Base-by-base conservation (phyloP, 2,113 vertebrate genomes). In the Oreochromis tanganicae region DNA sequence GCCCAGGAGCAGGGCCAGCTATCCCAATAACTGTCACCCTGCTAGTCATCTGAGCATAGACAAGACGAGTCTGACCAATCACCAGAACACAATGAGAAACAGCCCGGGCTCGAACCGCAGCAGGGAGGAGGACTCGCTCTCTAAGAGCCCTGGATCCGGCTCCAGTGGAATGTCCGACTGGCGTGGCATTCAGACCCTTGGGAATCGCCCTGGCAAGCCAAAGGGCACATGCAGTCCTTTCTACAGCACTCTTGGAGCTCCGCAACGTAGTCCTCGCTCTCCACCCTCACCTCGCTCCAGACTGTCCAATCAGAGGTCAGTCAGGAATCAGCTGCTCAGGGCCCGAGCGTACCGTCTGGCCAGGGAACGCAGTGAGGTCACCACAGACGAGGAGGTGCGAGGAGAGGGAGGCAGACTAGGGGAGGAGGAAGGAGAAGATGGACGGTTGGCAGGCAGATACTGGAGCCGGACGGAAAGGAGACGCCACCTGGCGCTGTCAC, bases 321-420 rank as follows among this genome's bases (percentile, higher is more conserved):
- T 94, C n/a, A 87, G 96, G 83, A 96, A 94, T 55, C 92, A 93
- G 59, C 90, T 96, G 71, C 94, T 97, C 16, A 89, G 93, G 54
- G 95, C 94, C 4, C 88, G 95, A 38, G 96, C 95, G 1, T 90
- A 91, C 24, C 90, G 89, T 71, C 43, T 90, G 46, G 85, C 94
- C 24, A 85, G 94, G 43, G 95, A 96, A 17, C 90, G 87, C 90
- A 95, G 94, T 0, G 88, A 95, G 82, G 92, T 93, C 86, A 96
- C 95, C 4, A 95, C 94, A 0, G 96, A 96, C 0, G 96, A 96
- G 56, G 95, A 96, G 8, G 81, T 73, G 29, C 83, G 91, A 29
- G 93, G 94, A 2, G 88, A 94, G 1, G 85, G 91, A 1, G 81
- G 24, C 9, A 71, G 78, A 9, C 84, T 34, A 2, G 87, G 89